Conservation (phyloP, 1,140 invertebrate species). For the Uloborus diversus region DNA sequence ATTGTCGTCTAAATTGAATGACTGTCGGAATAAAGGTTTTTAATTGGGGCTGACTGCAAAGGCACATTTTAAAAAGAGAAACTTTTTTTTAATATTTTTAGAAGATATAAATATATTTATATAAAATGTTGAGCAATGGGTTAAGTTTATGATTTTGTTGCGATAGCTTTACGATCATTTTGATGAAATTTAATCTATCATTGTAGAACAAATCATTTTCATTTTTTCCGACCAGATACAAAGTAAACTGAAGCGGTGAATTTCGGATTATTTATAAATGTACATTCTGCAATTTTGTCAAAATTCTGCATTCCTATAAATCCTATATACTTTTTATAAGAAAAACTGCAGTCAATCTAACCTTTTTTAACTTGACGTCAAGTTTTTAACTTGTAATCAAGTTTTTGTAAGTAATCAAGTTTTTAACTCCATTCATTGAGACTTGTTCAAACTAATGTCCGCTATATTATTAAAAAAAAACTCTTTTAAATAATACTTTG, state of each 20-base stretch:
- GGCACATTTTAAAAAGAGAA: constrained; percentile 29
- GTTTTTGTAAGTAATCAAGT: no score
- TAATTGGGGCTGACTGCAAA: constrained; percentile 33
- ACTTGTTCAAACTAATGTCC: no score
- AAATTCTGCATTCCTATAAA: neutral
- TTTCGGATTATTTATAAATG: neutral
- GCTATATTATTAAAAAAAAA: no score
- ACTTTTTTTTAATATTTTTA: neutral
- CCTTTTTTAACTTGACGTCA: no score
- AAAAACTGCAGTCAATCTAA: no score
- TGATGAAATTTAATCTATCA: neutral
- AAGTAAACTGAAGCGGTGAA: neutral
- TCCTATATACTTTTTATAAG: no score
- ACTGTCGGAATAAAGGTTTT: constrained; percentile 26
- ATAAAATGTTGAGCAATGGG: neutral
- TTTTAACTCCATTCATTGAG: no score
- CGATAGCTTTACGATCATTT: no score
- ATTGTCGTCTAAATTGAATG: constrained; percentile 35
- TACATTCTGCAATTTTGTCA: neutral
- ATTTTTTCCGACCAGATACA: neutral
- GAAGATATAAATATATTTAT: constrained; percentile 11
- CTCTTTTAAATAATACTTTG: no score
- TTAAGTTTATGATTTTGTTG: no score
- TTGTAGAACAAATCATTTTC: neutral
- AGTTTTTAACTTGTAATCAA: no score